Base-by-base conservation (phyloP, 2,113 vertebrate species). In the Halichoeres trimaculatus region DNA sequence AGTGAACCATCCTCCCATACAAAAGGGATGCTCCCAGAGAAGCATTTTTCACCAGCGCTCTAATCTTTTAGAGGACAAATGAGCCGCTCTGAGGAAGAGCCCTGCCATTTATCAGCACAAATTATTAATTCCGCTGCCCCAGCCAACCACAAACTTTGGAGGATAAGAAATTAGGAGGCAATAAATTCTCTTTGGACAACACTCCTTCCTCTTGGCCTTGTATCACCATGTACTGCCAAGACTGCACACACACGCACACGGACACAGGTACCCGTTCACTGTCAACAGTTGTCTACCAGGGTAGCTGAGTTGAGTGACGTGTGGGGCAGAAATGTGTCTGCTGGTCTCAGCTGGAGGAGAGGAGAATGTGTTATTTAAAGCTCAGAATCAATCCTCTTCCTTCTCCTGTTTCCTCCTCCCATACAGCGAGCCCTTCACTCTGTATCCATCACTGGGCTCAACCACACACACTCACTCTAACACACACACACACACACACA, bases 361-460 rank as follows among this genome's bases (percentile, higher is more conserved):
- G 85, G 58, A 80, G 60, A 78, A 53, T 35, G 83, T 64, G 85
- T 89, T 93, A 94, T 94, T 93, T 92, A 93, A 91, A 92, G 91
- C 85, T 73, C 81, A 23, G 65, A 88, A 92, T 93, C 93, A 91
- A 91, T 92, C 74, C 52, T 63, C 52, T 47, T 65, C 64, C 10
- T 50, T 80, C 53, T 62, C 55, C 69, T 47, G 51, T 73, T 85
- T 70, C 20, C 2, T 63, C 59, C 60, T 70, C 66, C 38, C 61
- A 74, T 58, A 84, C 73, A 74, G 50, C 43, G 17, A 22, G 67
- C 45, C 41, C 50, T 55, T 76, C 74, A 61, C 70, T 60, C 22
- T 50, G 78, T 45, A 19, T n/a, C 50, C 53, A 70, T 78, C 48
- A 76, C n/a, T 36, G 10, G 52, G 66, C 64, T 86, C 70, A 75